Conservation (phyloP, 1,140 invertebrate species). For the Brachionus manjavacas region DNA sequence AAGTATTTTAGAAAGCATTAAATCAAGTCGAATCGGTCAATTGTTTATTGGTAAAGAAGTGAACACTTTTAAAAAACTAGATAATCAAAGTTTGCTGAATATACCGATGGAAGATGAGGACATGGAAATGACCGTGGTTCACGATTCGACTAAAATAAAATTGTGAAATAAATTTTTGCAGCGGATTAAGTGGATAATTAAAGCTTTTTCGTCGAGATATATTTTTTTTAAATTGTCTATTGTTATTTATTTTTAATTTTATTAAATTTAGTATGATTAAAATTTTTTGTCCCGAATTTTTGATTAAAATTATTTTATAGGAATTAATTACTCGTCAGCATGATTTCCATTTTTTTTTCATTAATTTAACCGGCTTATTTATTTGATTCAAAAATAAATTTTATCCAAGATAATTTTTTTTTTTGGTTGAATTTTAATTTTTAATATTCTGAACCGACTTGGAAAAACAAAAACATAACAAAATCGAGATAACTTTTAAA, state of each 20-base stretch:
- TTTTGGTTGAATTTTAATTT: no score
- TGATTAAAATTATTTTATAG: not conserved
- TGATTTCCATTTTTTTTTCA: not conserved
- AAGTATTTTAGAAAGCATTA: conserved; percentile 25
- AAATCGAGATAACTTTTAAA: no score
- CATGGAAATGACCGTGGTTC: conserved; percentile 33
- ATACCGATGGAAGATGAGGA: conserved; percentile 25
- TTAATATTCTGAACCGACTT: no score
- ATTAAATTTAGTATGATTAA: not conserved
- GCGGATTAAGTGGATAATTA: not conserved
- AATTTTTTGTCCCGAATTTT: not conserved
- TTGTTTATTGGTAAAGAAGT: conserved; percentile 13
- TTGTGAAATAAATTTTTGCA: not conserved
- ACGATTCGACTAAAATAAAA: conserved; percentile 7
- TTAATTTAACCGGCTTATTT: not conserved
- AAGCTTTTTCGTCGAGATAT: not conserved
- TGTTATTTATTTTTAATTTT: not conserved
- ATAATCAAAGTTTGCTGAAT: conserved; percentile 28
- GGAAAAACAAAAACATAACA: no score
- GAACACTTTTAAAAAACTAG: not conserved
- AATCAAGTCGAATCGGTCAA: conserved; percentile 32
- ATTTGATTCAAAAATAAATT: not conserved
- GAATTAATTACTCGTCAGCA: not conserved
- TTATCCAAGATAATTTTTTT: not conserved
- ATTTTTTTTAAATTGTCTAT: not conserved